Conservation (phyloP, 2,113 vertebrate species). For the Empidonax alnorum region DNA sequence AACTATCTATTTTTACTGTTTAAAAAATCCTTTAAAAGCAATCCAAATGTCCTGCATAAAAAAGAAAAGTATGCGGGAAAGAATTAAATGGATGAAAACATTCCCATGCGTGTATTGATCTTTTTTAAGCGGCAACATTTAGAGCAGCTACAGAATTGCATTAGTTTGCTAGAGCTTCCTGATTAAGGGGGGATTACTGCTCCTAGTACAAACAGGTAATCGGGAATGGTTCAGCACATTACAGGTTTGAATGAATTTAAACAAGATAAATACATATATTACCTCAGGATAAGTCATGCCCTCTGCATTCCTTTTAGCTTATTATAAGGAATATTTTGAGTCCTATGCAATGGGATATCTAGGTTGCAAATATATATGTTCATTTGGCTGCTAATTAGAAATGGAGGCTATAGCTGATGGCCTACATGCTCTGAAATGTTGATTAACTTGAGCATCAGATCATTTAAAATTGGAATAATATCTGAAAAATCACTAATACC, state of each 20-base stretch:
- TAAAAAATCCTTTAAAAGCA: background rate
- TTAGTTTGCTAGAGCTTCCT: background rate
- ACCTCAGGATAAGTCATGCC: background rate
- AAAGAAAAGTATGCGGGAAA: background rate
- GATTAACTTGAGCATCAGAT: background rate
- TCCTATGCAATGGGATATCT: background rate
- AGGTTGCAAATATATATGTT: background rate
- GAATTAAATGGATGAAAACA: background rate
- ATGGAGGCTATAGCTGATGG: background rate
- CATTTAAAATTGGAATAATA: background rate
- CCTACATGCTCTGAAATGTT: background rate
- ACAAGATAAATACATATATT: background rate
- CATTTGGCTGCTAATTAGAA: background rate
- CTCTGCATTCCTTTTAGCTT: background rate
- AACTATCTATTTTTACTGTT: background rate
- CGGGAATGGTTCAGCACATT: background rate
- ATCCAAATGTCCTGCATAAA: background rate
- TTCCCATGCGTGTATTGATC: background rate
- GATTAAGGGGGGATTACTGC: background rate
- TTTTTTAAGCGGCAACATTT: background rate
- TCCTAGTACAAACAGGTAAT: slow-evolving; percentile 14
- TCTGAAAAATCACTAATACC: background rate
- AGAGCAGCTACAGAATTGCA: background rate
- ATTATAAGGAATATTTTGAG: background rate
- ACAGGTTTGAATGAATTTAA: slow-evolving; percentile 18